phyloP scores from a whole-genome alignment of 2,113 vertebrate species.

The Paramormyrops kingsleyae region DNA sequence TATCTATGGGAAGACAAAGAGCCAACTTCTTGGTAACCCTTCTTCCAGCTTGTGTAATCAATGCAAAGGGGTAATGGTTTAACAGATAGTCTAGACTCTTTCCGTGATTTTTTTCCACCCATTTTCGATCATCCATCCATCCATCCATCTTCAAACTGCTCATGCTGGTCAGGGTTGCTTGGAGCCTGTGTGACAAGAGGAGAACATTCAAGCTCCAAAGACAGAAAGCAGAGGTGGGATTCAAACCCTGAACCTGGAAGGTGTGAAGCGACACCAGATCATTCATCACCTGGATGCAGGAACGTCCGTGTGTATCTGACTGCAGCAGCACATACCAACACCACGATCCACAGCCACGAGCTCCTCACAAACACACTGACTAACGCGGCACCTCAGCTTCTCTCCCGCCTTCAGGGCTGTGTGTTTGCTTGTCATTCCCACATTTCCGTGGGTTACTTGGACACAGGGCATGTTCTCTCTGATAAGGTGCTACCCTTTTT shows the following conservation, averaged over 20 bases:
- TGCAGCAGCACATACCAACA: background rate
- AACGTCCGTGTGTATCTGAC: background rate
- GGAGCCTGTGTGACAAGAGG: too few relatives aligned
- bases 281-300: too few relatives aligned
- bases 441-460: background rate
- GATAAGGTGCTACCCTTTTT: background rate
- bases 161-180: too few relatives aligned
- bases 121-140: too few relatives aligned
- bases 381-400: background rate
- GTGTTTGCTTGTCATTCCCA: background rate
- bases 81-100: too few relatives aligned
- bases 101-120: too few relatives aligned
- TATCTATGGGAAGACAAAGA: too few relatives aligned
- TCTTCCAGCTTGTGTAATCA: too few relatives aligned
- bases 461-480: background rate
- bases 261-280: too few relatives aligned
- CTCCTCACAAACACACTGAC: background rate
- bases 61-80: too few relatives aligned
- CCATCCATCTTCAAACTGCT: too few relatives aligned
- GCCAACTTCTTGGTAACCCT: too few relatives aligned
- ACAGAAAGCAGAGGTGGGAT: background rate
- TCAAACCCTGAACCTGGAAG: background rate
- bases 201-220: background rate
- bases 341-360: background rate
- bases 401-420: background rate